Evolutionary conservation across 23 tunicate species (phyloP), one percentile per base, ranked within the genome.

Genomic region (Ascidia mentula): DNA sequence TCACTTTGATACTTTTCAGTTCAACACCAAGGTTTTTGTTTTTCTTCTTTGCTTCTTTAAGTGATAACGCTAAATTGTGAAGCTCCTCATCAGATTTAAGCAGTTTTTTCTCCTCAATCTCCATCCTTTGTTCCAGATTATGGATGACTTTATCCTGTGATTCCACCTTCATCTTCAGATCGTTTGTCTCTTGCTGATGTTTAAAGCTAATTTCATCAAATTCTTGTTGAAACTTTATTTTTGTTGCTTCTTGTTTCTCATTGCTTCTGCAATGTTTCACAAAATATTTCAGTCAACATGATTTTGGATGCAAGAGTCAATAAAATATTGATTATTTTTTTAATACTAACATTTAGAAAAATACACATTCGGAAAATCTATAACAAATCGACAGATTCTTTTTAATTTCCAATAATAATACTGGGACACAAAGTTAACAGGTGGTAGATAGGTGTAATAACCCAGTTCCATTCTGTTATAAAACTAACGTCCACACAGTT

Each of bases 151-250:
- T 45, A 34, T 77, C 82, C 78, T 85, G 78, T 1, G 45, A 72
- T 40, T 85, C 40, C 5, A 69, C 32, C 82, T 45, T 77, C 9
- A 7, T 60, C n/a, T 31, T 78, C 69, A 85, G 28, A 31, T n/a
- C 3, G 20, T 40, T 40, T 35, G 45, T 12, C n/a, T 85, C 89
- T 18, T 0, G 34, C 8, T 70, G 34, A 30, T 69, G 73, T 69
- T 42, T 33, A 28, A 7, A 18, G 6, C 69, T 9, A 65, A 61
- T 18, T 73, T 76, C 60, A 31, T 36, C 5, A 38, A 20, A 30
- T 77, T 59, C 76, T 84, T 32, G 69, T 77, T 73, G 5, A 53
- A 39, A 9, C 39, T 40, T 0, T 33, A 37, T 7, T 34, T 18
- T 28, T 0, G 34, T 5, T 45, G 28, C 6, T 69, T 42, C 38